Base-by-base conservation (phyloP, 2,888 invertebrate genomes). In the Pteria penguin region DNA sequence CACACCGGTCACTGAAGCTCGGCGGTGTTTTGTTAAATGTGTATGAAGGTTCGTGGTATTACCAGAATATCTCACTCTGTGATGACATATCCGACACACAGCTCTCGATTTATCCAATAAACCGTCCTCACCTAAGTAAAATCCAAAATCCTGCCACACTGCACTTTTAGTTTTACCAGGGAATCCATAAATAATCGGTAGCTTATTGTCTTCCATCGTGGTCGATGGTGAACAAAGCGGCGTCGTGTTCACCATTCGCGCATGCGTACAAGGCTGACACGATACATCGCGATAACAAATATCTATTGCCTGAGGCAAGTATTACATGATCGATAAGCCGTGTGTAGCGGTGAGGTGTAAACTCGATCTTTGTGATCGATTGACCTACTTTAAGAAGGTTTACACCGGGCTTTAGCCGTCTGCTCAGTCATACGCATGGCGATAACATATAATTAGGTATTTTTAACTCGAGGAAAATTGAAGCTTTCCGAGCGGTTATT, bases 21-120 rank as follows among this genome's bases (percentile, higher is more conserved):
- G 31, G 32, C 36, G 33, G 29, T 83, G 82, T 55, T 76, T 74
- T n/a, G 75, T 75, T 11, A 81, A 67, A 60, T 83, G 82, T 11
- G 79, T 78, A 31, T 82, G 82, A 1, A 83, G 75, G 26, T 83
- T 83, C 1, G 83, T 83, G 22, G 83, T 83, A 62, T 83, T 83
- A 11, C 83, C 83, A 36, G 79, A 79, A 63, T 83, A 83, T 55
- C 75, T 72, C 2, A 82, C 75, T 1, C 68, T 79, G 11, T 63
- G 67, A 5, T 75, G 62, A 55, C 83, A 83, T 2, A 81, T 55
- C 33, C 76, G 79, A 76, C 83, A 83, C 4, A 83, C 77, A 33
- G 83, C 80, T 26, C 74, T 73, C 2, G 79, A 72, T 70, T 78
- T 82, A 66, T 82, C 82, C 36, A 83, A 67, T n/a, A 60, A 55